These are phyloP conservation scores for Tinamus guttatus DNA, from an alignment of 2,113 vertebrate genomes.

Conservation along the genomic window DNA sequence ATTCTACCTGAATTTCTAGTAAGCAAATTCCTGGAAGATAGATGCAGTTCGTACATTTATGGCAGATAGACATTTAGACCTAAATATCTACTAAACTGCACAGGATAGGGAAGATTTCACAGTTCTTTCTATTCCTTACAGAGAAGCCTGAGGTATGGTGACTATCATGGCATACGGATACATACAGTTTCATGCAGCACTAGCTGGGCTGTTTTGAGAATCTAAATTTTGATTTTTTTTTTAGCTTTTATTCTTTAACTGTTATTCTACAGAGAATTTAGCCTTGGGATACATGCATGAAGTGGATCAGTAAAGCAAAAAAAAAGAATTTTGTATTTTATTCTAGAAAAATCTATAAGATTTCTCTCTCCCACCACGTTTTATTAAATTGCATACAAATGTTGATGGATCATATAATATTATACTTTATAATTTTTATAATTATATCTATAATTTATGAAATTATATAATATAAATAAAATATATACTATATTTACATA, in stretches of 20 bases:
- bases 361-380: neutral
- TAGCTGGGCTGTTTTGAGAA: neutral
- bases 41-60: neutral
- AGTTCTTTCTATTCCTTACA: accelerated
- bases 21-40: neutral
- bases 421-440: too few relatives aligned
- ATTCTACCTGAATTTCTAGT: neutral
- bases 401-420: neutral
- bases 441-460: too few relatives aligned
- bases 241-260: too few relatives aligned
- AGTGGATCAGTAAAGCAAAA: neutral
- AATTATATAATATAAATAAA: too few relatives aligned
- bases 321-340: neutral
- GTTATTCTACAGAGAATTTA: neutral
- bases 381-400: neutral
- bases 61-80: too few relatives aligned
- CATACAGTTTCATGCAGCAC: neutral
- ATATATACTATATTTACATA: too few relatives aligned
- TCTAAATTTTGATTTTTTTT: neutral
- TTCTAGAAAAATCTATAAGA: neutral
- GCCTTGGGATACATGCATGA: neutral
- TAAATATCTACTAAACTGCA: accelerated
- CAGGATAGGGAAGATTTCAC: accelerated
- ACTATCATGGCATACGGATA: neutral
- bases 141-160: neutral